Evolutionary conservation across 2,888 invertebrate species (phyloP), one percentile per base, ranked within the genome.

Genomic region (Spatulosminthurus flaviceps): DNA sequence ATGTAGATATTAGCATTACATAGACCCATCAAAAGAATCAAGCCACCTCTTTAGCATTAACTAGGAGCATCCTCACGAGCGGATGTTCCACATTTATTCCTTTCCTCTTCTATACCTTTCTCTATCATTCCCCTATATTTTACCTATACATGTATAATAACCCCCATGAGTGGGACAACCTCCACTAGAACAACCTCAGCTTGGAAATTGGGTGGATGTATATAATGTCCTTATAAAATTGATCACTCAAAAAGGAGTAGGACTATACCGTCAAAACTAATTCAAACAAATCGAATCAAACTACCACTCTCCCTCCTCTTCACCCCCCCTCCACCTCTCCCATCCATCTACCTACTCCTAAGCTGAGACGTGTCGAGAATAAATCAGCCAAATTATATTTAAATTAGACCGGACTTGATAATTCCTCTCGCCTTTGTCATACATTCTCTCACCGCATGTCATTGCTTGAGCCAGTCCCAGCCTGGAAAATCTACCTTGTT

Each of bases 251-350:
- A 9, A 9, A 34, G 34, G 34, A 9, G 34, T 7, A 34, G 34
- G 34, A 26, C 64, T 24, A n/a, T 26, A 24, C 22, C 21, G 64
- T 24, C 22, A 71, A 61, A 67, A 24, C 69, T 43, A 76, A 76
- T 76, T 76, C 66, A 42, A 69, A 26, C 67, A 66, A 76, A 69
- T 76, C 76, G 26, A 76, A 66, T 61, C 61, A 64, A 64, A 11
- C 26, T 9, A 64, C 64, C 24, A 24, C 19, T 19, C 9, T 51
- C 16, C 51, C n/a, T 51, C 51, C 16, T 13, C 51, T 51, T 2
- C 16, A 19, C 5, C 5, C 5, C n/a, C 51, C 51, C 16, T 2
- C 16, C 1, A 51, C 5, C 5, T 16, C 51, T 11, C 19, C 51
- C 16, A 51, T 16, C 16, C 51, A 13, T 51, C 16, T 19, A 51